Base-by-base conservation (phyloP, 2,888 invertebrate species). In the Epirrita christyi region DNA sequence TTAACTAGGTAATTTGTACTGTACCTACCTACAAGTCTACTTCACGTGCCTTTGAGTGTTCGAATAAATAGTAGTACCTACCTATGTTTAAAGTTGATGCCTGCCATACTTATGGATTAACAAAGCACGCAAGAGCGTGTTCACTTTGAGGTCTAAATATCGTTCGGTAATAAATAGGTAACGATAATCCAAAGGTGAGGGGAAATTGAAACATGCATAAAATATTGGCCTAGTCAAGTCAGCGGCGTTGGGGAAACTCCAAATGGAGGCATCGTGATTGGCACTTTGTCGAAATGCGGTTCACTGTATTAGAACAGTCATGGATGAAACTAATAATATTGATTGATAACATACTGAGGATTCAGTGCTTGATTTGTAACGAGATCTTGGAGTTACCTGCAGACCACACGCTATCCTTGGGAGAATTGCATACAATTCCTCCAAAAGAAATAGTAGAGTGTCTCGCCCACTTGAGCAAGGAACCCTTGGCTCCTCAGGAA, bases 391-490 rank as follows among this genome's bases (percentile, higher is more conserved):
- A 82, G 37, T 41, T 80, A 7, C 73, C 84, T 0, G 62, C 72
- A 3, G 70, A 78, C 29, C 74, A 57, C 6, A 80, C 72, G 34
- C 36, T 81, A 6, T 63, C 76, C 0, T 45, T 78, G 2, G 29
- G 52, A 3, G 78, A 85, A 15, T 59, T 92, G 42, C 66, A 82
- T 64, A 68, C 76, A 9, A 75, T 86, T 53, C 58, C 63, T 36
- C 75, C 81, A 0, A 76, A 83, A 58, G 85, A 88, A 9, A 70
- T 87, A n/a, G 66, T 83, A 8, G 72, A 81, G 40, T 92, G 92
- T 59, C 42, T 91, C 1, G 71, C 80, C 1, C 85, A 88, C 54
- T 63, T 93, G 6, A 84, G 86, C 1, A 86, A 75, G 56, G 74
- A 81, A 9, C 74, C 76, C 40, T 53, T 92, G 41, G 66, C 68